phyloP scores from a whole-genome alignment of 2,797 vertebrate species.

The Melanotaenia boesemani region DNA sequence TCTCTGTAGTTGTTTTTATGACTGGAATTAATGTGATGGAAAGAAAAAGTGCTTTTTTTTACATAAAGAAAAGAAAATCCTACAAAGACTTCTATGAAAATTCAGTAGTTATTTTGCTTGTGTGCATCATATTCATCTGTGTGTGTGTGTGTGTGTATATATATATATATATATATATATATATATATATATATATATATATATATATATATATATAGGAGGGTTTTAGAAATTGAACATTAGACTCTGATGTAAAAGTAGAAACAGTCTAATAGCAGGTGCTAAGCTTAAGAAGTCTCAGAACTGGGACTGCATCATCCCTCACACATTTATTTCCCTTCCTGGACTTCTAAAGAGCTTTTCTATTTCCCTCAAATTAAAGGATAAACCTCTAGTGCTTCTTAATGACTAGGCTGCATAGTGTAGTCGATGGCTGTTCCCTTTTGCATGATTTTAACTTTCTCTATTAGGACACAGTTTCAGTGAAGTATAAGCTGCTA shows the following conservation, averaged over 20 bases:
- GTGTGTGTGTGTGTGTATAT: too few relatives aligned
- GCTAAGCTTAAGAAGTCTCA: conserved; percentile 44
- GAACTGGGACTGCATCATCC: conserved; percentile 41
- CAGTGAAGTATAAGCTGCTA: conserved; percentile 1
- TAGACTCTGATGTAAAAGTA: conserved; percentile 30
- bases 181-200: conserved; percentile 6
- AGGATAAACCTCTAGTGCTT: conserved; percentile 23
- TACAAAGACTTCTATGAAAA: conserved; percentile 14
- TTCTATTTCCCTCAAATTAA: conserved; percentile 32
- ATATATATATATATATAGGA: conserved; percentile 13
- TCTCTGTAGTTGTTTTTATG: not conserved
- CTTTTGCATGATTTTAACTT: conserved; percentile 16
- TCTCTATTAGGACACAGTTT: not conserved
- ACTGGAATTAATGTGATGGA: conserved; percentile 24
- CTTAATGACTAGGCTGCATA: conserved; percentile 10
- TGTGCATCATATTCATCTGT: not conserved
- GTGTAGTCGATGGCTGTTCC: not conserved
- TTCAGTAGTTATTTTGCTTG: conserved; percentile 25
- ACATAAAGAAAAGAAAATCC: not conserved
- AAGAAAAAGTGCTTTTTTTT: conserved; percentile 25
- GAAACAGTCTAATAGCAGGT: conserved; percentile 52
- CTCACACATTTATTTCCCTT: conserved; percentile 34
- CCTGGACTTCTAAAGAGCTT: conserved; percentile 40
- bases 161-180: conserved; percentile 2
- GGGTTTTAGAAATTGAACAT: conserved; percentile 43